These are phyloP conservation scores for mouse (Mus musculus) DNA, from an alignment of 2,113 vertebrate genomes.

Conservation along the genomic window GRCm39 chr13:101754501-101755000, in stretches of 20 bases:
- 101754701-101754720: too few species aligned
- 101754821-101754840: background rate
- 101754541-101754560: background rate
- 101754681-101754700: too few species aligned
- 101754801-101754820: too few species aligned
- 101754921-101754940: background rate
- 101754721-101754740: too few species aligned
- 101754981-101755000: background rate
- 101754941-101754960: background rate
- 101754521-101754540: background rate
- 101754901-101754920: background rate
- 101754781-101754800: too few species aligned
- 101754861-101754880: background rate
- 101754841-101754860: background rate
- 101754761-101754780: too few species aligned
- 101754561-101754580: background rate
- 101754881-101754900: background rate
- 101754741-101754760: too few species aligned
- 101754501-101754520: background rate
- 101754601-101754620: background rate
- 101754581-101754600: background rate
- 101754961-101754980: background rate
- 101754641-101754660: background rate
- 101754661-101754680: too few species aligned
- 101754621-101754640: background rate